These are phyloP conservation scores for Paracyclopina nana DNA, from an alignment of 1,140 invertebrate genomes.

Conservation along the genomic window DNA sequence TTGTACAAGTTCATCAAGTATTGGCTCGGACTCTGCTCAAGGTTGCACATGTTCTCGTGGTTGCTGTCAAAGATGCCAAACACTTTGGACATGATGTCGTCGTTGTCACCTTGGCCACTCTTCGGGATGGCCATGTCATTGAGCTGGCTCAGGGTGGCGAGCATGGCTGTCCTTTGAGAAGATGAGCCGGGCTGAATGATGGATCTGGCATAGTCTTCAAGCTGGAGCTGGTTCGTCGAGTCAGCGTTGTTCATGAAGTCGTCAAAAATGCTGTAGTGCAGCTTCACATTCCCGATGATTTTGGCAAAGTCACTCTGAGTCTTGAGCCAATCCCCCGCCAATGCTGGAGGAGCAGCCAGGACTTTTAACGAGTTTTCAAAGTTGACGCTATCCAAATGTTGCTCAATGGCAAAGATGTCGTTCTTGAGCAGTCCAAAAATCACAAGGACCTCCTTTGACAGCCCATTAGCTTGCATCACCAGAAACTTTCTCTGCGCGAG, in stretches of 20 bases:
- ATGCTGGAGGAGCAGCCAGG: not conserved
- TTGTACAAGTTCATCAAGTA: constrained; percentile 57
- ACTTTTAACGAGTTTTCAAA: not conserved
- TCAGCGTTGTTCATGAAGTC: not conserved
- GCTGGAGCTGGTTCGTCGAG: not conserved
- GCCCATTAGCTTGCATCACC: too few relatives aligned
- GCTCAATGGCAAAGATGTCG: constrained; percentile 2
- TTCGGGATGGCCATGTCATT: too few relatives aligned
- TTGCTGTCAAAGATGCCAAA: too few relatives aligned
- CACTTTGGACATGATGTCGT: too few relatives aligned
- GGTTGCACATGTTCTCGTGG: not conserved
- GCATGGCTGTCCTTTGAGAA: not conserved
- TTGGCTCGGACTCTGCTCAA: constrained; percentile 49
- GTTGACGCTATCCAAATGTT: not conserved
- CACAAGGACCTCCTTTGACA: not conserved
- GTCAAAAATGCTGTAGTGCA: not conserved
- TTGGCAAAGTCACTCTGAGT: not conserved
- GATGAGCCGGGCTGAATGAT: constrained; percentile 2
- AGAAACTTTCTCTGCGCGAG: too few relatives aligned
- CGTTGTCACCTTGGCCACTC: too few relatives aligned
- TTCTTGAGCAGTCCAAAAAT: not conserved
- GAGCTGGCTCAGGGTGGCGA: too few relatives aligned
- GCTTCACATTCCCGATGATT: not conserved
- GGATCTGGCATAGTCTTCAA: not conserved
- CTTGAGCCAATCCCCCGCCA: not conserved